A percentile compares a stretch with the other conserved stretches of the same genome.
These are phyloP conservation scores for Forbesichthys papilliferus DNA, from an alignment of 2,113 vertebrate species.

Conservation along the genomic window DNA sequence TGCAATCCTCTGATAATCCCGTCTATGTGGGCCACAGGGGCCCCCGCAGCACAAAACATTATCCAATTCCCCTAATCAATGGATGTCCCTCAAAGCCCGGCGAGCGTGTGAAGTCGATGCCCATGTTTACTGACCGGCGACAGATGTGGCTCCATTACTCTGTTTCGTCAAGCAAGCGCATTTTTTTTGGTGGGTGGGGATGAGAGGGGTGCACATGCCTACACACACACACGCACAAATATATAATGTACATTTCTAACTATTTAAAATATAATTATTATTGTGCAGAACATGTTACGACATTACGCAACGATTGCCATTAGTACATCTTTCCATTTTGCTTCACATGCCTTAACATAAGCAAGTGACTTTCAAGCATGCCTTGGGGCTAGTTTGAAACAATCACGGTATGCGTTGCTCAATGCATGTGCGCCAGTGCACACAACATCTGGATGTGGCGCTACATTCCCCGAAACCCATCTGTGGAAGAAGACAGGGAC, in stretches of 20 bases:
- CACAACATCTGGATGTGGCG: conserved; percentile 53
- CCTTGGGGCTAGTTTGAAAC: conserved; percentile 20
- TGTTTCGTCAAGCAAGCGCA: conserved; percentile 42
- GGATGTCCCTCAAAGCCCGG: conserved; percentile 41
- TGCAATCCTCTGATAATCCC: conserved; percentile 58
- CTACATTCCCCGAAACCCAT: conserved; percentile 46
- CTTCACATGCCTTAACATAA: conserved; percentile 12
- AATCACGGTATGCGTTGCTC: conserved; percentile 26
- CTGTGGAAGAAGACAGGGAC: conserved; percentile 23
- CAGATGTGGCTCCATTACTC: conserved; percentile 64
- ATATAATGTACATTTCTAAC: not conserved
- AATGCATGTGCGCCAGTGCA: conserved; percentile 3
- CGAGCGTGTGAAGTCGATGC: conserved; percentile 34
- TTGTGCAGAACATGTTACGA: not conserved
- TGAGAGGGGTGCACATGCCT: not conserved
- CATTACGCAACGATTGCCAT: not conserved
- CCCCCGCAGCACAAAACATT: conserved; percentile 52
- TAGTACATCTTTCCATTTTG: not conserved
- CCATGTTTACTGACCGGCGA: conserved; percentile 45
- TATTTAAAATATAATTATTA: not conserved
- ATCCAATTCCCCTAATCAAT: conserved; percentile 70
- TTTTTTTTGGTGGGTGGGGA: conserved; percentile 25
- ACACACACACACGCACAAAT: not conserved
- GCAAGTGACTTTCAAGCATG: conserved; percentile 26
- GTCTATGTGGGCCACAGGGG: conserved; percentile 57